Base-by-base conservation (phyloP, 2,797 vertebrate genomes). In the Geotrypetes seraphini region DNA sequence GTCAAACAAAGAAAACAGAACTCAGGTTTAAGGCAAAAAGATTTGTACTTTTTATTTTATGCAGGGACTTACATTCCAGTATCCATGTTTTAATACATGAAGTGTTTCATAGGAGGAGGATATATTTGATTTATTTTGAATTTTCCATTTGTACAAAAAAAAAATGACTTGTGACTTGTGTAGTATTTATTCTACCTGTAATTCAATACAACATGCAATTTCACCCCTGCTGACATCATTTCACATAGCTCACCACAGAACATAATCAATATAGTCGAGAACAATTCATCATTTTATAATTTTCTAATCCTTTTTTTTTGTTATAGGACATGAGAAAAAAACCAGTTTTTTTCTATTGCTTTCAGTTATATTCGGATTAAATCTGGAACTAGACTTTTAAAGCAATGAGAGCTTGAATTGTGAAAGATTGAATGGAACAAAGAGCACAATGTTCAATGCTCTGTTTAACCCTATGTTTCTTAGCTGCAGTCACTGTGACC, bases 321-420 rank as follows among this genome's bases (percentile, higher is more conserved):
- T n/a, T n/a, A n/a, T n/a, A n/a, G n/a, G n/a, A n/a, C n/a, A n/a
- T n/a, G n/a, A n/a, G n/a, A n/a, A n/a, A n/a, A n/a, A n/a, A n/a
- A n/a, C n/a, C n/a, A n/a, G n/a, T n/a, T n/a, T n/a, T 52, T 55
- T 7, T 38, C 39, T 50, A 33, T 29, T 47, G 37, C 35, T 35
- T 42, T 51, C 44, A 45, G 22, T 50, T 23, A 17, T 39, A 6
- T 17, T 49, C 50, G 25, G 20, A 40, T 45, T 55, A 47, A 18
- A 12, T 39, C 54, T 45, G 13, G n/a, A 45, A 37, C 23, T 33
- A 11, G 47, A 37, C 12, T 33, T 7, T 55, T 50, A 28, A 12
- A 26, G 16, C 12, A 22, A 20, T 33, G n/a, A 21, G 7, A 22
- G 6, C 22, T 23, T 5, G n/a, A 4, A 22, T n/a, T 12, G 10